Evolutionary conservation across 2,888 invertebrate species (phyloP), one percentile per base, ranked within the genome.

Genomic region (Andrena camellia): DNA sequence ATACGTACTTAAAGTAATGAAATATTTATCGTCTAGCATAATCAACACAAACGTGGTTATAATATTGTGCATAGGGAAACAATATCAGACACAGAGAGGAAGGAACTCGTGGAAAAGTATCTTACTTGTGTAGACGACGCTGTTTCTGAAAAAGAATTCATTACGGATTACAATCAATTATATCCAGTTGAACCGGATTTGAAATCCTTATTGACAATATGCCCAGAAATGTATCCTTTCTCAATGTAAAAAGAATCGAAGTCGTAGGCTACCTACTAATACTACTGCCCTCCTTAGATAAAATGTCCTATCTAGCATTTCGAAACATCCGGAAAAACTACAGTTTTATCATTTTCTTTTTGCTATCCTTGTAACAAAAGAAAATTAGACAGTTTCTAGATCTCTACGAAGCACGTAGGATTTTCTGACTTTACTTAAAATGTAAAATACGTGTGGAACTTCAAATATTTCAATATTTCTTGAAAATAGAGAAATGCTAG

Each of bases 121-220:
- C 86, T 95, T n/a, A 91, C 93, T 77, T 89, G 95, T 71, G 87
- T 96, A 80, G 94, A 94, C 29, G 94, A 94, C 62, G 95, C 95
- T 63, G 92, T 96, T 31, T 93, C 95, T 17, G 95, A 95, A 77
- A 95, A 94, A 83, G 93, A 94, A 67, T 96, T 97, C 89, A 95
- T 97, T 59, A 94, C 95, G 13, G 97, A 97, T 94, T 97, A 97
- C 93, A 95, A 97, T 92, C 93, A 94, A 0, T 94, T 95, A 78
- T 96, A 96, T 94, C 96, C 97, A 0, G 94, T 97, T 10, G 95
- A 95, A 67, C 94, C 95, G n/a, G 97, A 97, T 91, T 91, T 97
- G n/a, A 95, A 96, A 59, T 93, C 95, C 88, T 91, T 97, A 54
- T 93, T 95, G 5, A 95, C 96, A 85, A 95, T 96, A 0, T 97